phyloP scores from a whole-genome alignment of 2,888 invertebrate genomes.

The Nebria salina region DNA sequence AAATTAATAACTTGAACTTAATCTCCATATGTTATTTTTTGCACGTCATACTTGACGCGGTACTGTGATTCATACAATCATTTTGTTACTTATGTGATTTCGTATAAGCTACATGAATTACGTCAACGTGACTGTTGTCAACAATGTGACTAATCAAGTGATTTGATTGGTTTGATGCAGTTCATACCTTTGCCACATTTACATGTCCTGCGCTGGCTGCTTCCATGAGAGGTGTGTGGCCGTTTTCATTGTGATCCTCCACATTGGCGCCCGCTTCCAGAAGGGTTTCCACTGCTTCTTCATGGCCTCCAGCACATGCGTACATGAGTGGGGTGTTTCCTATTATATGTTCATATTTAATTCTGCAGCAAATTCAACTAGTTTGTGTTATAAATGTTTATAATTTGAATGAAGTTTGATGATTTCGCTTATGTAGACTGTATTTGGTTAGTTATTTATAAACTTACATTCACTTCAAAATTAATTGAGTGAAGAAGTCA shows the following conservation, averaged over 20 bases:
- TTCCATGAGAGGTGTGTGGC: slow-evolving; percentile 99
- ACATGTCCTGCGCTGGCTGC: slow-evolving; percentile 96
- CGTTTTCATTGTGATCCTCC: slow-evolving; percentile 99
- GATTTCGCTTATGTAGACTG: neutral
- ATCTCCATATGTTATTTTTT: no score
- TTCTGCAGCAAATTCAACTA: neutral
- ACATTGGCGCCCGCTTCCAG: slow-evolving; percentile 93
- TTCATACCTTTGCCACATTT: slow-evolving; percentile 80
- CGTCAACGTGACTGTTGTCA: no score
- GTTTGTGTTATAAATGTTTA: neutral
- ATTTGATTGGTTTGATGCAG: neutral
- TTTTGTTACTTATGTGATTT: no score
- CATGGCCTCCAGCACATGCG: slow-evolving; percentile 94
- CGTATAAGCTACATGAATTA: no score
- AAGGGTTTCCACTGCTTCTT: slow-evolving; percentile 89
- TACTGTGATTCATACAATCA: no score
- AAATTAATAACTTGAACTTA: no score
- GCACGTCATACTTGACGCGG: no score
- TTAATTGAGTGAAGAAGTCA: no score
- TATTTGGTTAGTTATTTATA: no score
- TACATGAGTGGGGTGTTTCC: slow-evolving; percentile 97
- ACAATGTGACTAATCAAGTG: neutral
- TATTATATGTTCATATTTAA: slow-evolving; percentile 52
- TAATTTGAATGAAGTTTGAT: neutral
- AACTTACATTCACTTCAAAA: no score